Base-by-base conservation (phyloP, 2,797 vertebrate species). In the Lithobates sylvaticus region DNA sequence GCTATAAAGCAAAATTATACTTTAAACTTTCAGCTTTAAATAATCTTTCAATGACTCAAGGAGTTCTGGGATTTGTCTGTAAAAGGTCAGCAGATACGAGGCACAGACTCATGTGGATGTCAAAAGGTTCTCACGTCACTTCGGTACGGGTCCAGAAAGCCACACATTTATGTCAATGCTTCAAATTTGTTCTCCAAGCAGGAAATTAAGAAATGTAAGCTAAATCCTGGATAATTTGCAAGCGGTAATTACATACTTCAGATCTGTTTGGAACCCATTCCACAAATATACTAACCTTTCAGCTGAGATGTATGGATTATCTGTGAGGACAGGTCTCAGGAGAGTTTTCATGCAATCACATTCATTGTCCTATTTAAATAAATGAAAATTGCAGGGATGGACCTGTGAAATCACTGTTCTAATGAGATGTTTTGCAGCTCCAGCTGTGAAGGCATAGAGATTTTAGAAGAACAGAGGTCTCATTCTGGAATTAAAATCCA, bases 271-370 rank as follows among this genome's bases (percentile, higher is more conserved):
- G 69, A 71, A 44, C 68, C 70, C 26, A 36, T 70, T 85, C 69
- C 76, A 79, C 69, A 78, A 85, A 85, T 85, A 79, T 58, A 32
- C 76, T 72, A 78, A 85, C 83, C 76, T 85, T 85, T 85, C 68
- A 85, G 69, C 7, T 39, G 69, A 78, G 76, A 77, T 84, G 83
- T 84, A 78, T 77, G 54, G 68, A 84, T 84, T 77, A 84, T 84
- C 50, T 64, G 32, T 29, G 75, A 72, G 83, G 50, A 64, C 67
- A 71, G 75, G 44, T 77, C 75, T 61, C 27, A 10, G 67, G 67
- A 75, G 75, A 75, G 70, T 72, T 78, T 71, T 34, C 67, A 78
- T 84, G 67, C 82, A 77, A 72, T 78, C 74, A 84, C 58, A 76
- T 72, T 71, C 75, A 70, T 84, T 84, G 54, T 78, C 39, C 75